Evolutionary conservation across 2,113 vertebrate genomes (phyloP), one percentile per base, ranked within the genome.

Genomic region (Cygnus atratus): DNA sequence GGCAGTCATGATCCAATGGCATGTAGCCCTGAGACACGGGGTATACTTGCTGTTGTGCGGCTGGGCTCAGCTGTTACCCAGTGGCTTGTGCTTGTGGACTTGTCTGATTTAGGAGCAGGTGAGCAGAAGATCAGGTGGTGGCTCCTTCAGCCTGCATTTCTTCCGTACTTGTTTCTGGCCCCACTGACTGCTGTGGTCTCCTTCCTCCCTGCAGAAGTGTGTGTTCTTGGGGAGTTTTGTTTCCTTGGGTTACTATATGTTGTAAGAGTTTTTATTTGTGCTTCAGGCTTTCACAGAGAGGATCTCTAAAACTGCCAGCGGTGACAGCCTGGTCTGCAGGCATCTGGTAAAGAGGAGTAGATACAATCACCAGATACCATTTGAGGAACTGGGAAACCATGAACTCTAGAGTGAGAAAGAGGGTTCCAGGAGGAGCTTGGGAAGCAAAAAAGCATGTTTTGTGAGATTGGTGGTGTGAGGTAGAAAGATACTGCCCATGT

Each of bases 341-440:
- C 31, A 39, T 20, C 57, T 65, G 43, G 10, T 59, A 20, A 28
- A 57, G 50, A 76, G 33, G 7, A 8, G 24, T 48, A n/a, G 79
- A 26, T 26, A 6, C 44, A 41, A 13, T 3, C 28, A 33, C 13
- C 57, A 71, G 52, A 21, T 28, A 31, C 0, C 0, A 2, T 29
- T 75, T 20, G 52, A 81, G 68, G 43, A 58, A 63, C 43, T 63
- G 39, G 33, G 33, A 44, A 58, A 46, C 43, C 2, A 1, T 22
- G 11, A 68, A 28, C 25, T 41, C 50, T 25, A n/a, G 43, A 59
- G 50, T 63, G 59, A 67, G 54, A 59, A 35, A 35, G 13, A 72
- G 25, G 20, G 28, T 31, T 75, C 48, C 44, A 28, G 35, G 37
- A 70, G 41, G 33, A 43, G 13, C 24, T 5, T 52, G 50, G 20